Evolutionary conservation across 2,113 vertebrate genomes (phyloP).

Genomic region (Oryzias melastigma): DNA sequence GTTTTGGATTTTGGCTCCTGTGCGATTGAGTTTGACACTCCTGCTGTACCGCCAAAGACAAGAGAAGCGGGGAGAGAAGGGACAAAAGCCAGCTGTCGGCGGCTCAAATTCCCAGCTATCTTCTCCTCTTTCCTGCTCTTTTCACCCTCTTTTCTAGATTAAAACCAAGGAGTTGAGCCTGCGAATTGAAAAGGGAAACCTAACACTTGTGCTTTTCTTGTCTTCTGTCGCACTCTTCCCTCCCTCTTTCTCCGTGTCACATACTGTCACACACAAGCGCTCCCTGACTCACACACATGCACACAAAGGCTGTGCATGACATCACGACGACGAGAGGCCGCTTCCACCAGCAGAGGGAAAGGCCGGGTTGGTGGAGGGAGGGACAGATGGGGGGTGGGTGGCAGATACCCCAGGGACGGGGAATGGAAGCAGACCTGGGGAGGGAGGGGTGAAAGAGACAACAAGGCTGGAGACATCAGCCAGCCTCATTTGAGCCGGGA

Average conservation of each 20-base stretch:
- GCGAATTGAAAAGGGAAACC: constrained; percentile 65
- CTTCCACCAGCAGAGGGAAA: constrained; percentile 45
- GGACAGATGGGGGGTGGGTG: constrained; percentile 29
- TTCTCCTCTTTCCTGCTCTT: constrained; percentile 54
- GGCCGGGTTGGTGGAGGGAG: constrained; percentile 34
- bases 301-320: constrained; percentile 49
- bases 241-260: constrained; percentile 21
- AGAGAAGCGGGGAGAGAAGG: constrained; percentile 27
- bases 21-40: no score
- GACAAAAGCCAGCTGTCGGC: constrained; percentile 56
- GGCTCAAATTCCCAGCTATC: constrained; percentile 59
- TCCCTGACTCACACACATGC: constrained; percentile 37
- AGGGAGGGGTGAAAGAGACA: constrained; percentile 12
- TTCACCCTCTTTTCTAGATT: constrained; percentile 64
- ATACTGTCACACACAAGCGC: constrained; percentile 18
- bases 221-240: constrained; percentile 39
- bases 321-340: constrained; percentile 56
- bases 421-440: constrained; percentile 39
- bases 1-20: no score
- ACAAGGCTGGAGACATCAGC: constrained; percentile 38
- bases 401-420: constrained; percentile 33
- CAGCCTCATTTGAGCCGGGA: constrained; percentile 38
- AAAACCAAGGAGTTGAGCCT: constrained; percentile 66
- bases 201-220: constrained; percentile 62
- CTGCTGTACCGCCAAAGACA: constrained; percentile 9